Evolutionary conservation across 2,113 vertebrate species (phyloP).

Genomic region (Fukomys damarensis): DNA sequence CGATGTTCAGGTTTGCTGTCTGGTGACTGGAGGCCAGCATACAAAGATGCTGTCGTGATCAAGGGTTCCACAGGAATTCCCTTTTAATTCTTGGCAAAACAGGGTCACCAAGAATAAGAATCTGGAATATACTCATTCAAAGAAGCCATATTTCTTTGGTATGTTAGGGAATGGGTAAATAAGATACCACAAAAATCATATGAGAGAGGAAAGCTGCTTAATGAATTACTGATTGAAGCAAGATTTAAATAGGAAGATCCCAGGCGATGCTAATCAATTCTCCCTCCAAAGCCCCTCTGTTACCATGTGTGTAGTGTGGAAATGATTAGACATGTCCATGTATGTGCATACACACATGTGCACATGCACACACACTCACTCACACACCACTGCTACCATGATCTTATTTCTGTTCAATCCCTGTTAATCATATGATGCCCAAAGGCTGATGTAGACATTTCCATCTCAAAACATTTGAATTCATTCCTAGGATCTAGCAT

Average conservation of each 20-base stretch:
- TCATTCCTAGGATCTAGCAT: not conserved
- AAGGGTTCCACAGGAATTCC: not conserved
- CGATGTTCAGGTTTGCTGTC: not conserved
- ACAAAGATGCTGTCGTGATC: not conserved
- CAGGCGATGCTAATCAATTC: not conserved
- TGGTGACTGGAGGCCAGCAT: not conserved
- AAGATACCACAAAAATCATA: not conserved
- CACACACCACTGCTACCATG: not conserved
- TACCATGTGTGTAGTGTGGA: too few species aligned
- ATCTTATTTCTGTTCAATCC: not conserved
- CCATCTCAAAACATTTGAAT: not conserved
- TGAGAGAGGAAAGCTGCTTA: not conserved
- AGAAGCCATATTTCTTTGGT: not conserved
- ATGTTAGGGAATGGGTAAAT: not conserved
- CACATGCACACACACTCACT: rapidly evolving
- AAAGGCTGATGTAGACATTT: not conserved
- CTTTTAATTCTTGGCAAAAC: conserved; percentile 45
- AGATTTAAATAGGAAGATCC: not conserved
- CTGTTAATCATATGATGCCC: not conserved
- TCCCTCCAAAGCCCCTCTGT: not conserved
- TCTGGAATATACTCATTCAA: conserved; percentile 21
- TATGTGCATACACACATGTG: rapidly evolving
- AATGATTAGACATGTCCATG: not conserved
- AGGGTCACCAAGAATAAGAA: not conserved
- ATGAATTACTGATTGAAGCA: not conserved